phyloP scores from a whole-genome alignment of 2,797 vertebrate species.

The Acrocephalus scirpaceus region DNA sequence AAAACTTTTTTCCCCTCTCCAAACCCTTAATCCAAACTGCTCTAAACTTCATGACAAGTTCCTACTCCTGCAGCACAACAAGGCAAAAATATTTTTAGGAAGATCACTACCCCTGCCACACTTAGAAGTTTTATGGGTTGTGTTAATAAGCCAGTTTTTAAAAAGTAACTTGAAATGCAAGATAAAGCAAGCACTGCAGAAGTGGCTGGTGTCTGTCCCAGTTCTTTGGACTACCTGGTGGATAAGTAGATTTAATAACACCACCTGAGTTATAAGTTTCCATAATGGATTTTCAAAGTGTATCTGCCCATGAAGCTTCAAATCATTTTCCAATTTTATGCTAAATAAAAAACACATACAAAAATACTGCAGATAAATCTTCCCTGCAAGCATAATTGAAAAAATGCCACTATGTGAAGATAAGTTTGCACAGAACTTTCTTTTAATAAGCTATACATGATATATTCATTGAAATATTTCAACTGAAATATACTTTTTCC shows the following conservation, averaged over 20 bases:
- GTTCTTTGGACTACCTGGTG: background rate
- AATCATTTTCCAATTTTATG: background rate
- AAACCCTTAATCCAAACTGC: background rate
- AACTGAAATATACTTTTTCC: background rate
- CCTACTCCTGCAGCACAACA: background rate
- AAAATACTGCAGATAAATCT: background rate
- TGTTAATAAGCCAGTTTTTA: background rate
- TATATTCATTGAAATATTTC: background rate
- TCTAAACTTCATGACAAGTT: background rate
- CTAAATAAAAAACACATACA: constrained; percentile 9
- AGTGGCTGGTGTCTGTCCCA: background rate
- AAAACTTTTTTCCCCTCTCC: background rate
- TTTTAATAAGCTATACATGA: background rate
- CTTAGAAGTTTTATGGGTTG: background rate
- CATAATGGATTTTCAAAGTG: background rate
- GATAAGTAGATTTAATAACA: background rate
- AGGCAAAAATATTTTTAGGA: background rate
- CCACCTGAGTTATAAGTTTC: background rate
- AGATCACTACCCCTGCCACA: background rate
- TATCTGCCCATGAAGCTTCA: background rate
- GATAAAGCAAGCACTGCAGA: background rate
- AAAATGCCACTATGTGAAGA: background rate
- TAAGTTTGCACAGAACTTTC: background rate
- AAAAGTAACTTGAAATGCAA: background rate
- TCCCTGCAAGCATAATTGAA: background rate